Conservation (phyloP, 2,797 vertebrate genomes). For the Brachyalestes nurse region DNA sequence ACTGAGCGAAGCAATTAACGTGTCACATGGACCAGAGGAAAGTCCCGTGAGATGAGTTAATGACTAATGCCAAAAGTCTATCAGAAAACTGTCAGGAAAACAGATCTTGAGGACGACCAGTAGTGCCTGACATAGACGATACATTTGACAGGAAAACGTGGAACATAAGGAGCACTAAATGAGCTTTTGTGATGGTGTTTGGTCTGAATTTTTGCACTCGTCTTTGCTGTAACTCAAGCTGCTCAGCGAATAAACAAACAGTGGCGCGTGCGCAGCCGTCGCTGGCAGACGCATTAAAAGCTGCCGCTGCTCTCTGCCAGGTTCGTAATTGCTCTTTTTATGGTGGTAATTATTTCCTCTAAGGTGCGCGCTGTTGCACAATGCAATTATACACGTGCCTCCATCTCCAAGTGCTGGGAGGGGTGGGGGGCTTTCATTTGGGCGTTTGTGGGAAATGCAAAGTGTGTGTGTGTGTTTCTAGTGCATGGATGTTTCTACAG, state of each 20-base stretch:
- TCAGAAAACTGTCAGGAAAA: too few relatives aligned
- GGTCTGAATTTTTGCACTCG: constrained; percentile 63
- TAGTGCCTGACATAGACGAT: too few relatives aligned
- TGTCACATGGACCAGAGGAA: too few relatives aligned
- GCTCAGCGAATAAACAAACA: constrained; percentile 79
- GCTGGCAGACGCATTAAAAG: constrained; percentile 77
- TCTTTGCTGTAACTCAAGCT: constrained; percentile 77
- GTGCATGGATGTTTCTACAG: not conserved
- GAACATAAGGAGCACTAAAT: not conserved
- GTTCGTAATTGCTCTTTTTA: constrained; percentile 88
- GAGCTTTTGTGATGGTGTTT: not conserved
- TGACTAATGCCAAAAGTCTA: too few relatives aligned
- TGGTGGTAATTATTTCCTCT: constrained; percentile 86
- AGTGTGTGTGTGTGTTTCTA: constrained; percentile 17
- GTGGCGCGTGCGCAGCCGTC: constrained; percentile 68
- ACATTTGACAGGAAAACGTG: not conserved
- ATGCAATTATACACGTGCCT: constrained; percentile 83
- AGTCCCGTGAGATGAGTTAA: too few relatives aligned
- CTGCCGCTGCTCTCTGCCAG: constrained; percentile 80
- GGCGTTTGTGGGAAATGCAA: constrained; percentile 62
- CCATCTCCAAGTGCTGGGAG: constrained; percentile 70
- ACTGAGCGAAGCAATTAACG: too few relatives aligned
- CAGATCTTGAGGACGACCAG: too few relatives aligned
- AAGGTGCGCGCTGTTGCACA: constrained; percentile 82
- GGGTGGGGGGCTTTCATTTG: constrained; percentile 62